Evolutionary conservation across 2,797 vertebrate genomes (phyloP), one percentile per base, ranked within the genome.

Genomic region (Urophycis tenuis): DNA sequence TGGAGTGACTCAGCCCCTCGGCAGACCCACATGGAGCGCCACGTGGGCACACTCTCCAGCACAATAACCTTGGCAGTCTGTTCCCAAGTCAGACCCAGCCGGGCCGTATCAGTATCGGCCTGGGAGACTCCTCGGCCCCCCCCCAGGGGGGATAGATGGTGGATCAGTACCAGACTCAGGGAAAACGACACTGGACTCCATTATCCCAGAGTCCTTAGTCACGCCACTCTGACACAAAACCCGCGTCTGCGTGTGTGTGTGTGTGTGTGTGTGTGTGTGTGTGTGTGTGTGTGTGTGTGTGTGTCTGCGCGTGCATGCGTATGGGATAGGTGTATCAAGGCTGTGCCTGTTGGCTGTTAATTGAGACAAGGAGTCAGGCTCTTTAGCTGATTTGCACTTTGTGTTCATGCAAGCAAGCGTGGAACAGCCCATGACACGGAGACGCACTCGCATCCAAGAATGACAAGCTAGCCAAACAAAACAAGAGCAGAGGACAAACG

Each of bases 201-300:
- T 74, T 78, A 53, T 78, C 77, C 69, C 71, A 74, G 33, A 53
- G 77, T 71, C 60, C 22, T 76, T 17, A 60, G 29, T 75, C 74
- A 69, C 17, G 32, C 71, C 32, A 53, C n/a, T 17, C 73, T 36
- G 49, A 67, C 45, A 31, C 72, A 49, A 77, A 36, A 71, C 30
- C n/a, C 10, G 45, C 29, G 60, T 60, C 53, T 36, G 49, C 67
- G 74, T 75, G 32, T 34, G 45, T 35, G 32, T 75, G 32, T 60
- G 30, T 53, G 30, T 31, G 29, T 22, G 11, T 25, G 5, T 49
- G 39, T 74, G 73, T 49, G 11, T 74, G 36, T 8, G 30, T 39
- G 30, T 70, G 25, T 70, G 30, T 70, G 30, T 17, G 67, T 39
- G 17, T 36, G 4, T 49, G 29, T 49, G 60, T 39, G 39, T 34